Evolutionary conservation across 2,888 invertebrate species (phyloP).

Genomic region (Hypena proboscidalis): DNA sequence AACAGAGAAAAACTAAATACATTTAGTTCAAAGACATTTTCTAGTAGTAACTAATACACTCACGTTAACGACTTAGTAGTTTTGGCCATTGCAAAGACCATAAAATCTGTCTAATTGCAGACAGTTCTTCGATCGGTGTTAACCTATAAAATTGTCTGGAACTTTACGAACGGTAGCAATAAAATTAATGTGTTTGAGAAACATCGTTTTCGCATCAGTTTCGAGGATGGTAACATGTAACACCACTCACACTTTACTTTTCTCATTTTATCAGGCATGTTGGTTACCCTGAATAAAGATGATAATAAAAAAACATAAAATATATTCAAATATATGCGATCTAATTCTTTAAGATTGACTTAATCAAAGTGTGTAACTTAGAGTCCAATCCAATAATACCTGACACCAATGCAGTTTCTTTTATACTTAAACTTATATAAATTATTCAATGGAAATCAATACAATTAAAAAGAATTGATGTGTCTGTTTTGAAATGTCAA

Average conservation of each 20-base stretch:
- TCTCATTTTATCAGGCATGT: slow-evolving; percentile 28
- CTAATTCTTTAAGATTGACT: neutral
- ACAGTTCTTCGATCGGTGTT: slow-evolving; percentile 14
- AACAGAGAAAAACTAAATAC: too few relatives aligned
- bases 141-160: slow-evolving; percentile 38
- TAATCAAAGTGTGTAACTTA: too few relatives aligned
- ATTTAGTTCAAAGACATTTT: too few relatives aligned
- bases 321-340: too few relatives aligned
- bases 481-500: too few relatives aligned
- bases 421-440: too few relatives aligned
- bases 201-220: slow-evolving; percentile 64
- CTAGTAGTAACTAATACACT: too few relatives aligned
- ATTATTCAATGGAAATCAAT: too few relatives aligned
- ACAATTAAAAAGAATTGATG: too few relatives aligned
- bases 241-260: slow-evolving; percentile 31
- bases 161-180: slow-evolving; percentile 50
- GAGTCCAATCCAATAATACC: too few relatives aligned
- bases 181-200: slow-evolving; percentile 58
- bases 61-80: slow-evolving; percentile 1
- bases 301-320: too few relatives aligned
- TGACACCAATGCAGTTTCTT: too few relatives aligned
- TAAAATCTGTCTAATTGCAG: slow-evolving; percentile 38
- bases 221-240: slow-evolving; percentile 12
- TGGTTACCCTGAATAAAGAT: neutral
- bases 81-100: slow-evolving; percentile 12